Evolutionary conservation across 2,113 vertebrate species (phyloP), one percentile per base, ranked within the genome.

Genomic region (Crotalus tigris): DNA sequence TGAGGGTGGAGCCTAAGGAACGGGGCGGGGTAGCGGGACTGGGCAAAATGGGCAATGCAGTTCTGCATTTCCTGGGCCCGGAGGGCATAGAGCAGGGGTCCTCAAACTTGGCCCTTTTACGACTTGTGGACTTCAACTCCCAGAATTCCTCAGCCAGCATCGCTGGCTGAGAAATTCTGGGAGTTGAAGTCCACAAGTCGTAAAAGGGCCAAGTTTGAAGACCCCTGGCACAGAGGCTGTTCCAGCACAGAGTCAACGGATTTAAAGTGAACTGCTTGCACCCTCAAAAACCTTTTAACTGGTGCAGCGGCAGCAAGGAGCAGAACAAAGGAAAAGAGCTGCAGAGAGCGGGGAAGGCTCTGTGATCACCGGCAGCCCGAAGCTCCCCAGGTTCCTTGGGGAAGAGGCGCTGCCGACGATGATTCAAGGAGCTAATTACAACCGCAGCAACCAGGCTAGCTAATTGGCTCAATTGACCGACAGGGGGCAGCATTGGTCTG

Each of bases 271-370:
- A 54, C 54, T 75, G 24, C 13, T 10, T 54, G 49, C 49, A 88
- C 29, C n/a, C 13, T n/a, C 0, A 81, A 24, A 26, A 55, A 55
- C 23, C 81, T 75, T 91, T 85, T 58, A 12, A 33, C n/a, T 81
- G 33, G 1, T 39, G 75, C 5, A 49, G 54, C 12, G 4, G 33
- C 11, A 75, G 69, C 23, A 59, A 51, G 3, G 2, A 91, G 29
- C 4, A 57, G 44, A 33, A 59, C 5, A 19, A 49, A 51, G 69
- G 4, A 51, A 58, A 13, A 49, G 7, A 23, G 1, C 11, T 39
- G 11, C 6, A 9, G 57, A 98, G 96, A 85, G 98, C 98, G 33
- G 97, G 94, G 87, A 97, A 97, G 0, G 97, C 98, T 0, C 75
- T 64, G 92, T 5, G 44, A 89, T 61, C 92, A 85, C 53, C n/a